Evolutionary conservation across 2,113 vertebrate genomes (phyloP).

Genomic region (Cyprinodon variegatus): DNA sequence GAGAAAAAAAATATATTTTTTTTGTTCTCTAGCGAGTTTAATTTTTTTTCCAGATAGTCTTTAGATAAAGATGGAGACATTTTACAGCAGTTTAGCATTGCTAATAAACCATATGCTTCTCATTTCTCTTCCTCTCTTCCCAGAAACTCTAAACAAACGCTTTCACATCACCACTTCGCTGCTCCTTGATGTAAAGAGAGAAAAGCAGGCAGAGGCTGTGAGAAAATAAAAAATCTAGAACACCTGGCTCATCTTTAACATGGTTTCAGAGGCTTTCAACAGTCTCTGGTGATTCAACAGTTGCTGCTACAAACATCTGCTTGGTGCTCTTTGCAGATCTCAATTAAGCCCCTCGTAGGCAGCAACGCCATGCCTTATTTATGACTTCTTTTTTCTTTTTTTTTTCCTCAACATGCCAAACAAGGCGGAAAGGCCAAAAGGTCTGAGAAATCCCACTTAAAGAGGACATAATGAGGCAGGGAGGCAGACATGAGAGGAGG

Average conservation of each 20-base stretch:
- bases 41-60: background rate
- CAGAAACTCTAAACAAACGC: constrained; percentile 7
- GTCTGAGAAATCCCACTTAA: constrained; percentile 52
- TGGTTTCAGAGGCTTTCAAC: constrained; percentile 70
- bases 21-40: background rate
- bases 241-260: constrained; percentile 77
- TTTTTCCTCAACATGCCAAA: constrained; percentile 32
- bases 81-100: constrained; percentile 32
- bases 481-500: constrained; percentile 46
- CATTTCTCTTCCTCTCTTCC: background rate
- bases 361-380: constrained; percentile 69
- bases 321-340: constrained; percentile 81
- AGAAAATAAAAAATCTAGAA: constrained; percentile 55
- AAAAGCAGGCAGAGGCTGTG: constrained; percentile 19
- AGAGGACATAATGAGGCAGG: constrained; percentile 58
- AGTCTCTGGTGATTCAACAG: constrained; percentile 83
- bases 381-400: constrained; percentile 23
- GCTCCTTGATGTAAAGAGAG: constrained; percentile 43
- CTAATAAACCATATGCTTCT: constrained; percentile 26
- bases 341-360: constrained; percentile 79
- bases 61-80: constrained; percentile 1
- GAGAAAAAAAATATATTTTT: background rate
- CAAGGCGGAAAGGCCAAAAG: constrained; percentile 52
- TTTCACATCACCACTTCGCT: constrained; percentile 22
- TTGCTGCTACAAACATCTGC: constrained; percentile 82